Evolutionary conservation across 2,113 vertebrate genomes (phyloP).

Genomic region (Strix uralensis): DNA sequence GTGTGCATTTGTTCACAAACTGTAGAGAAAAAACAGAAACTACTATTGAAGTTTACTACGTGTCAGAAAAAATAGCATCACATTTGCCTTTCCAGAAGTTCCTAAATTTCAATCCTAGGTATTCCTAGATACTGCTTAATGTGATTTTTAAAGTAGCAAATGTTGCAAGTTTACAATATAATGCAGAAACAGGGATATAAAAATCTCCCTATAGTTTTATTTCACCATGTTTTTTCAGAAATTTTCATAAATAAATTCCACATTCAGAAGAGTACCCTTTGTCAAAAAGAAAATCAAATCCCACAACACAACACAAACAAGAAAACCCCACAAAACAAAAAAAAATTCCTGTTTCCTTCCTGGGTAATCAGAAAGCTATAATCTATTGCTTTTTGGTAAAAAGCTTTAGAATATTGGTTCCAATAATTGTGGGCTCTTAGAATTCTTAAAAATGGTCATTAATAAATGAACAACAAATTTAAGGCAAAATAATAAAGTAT

Average conservation of each 20-base stretch:
- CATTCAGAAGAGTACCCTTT: neutral
- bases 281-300: neutral
- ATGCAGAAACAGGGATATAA: neutral
- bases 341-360: neutral
- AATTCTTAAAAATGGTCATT: neutral
- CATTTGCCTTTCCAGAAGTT: neutral
- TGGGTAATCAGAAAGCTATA: neutral
- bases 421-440: neutral
- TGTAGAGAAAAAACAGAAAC: neutral
- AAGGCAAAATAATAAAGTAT: neutral
- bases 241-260: neutral
- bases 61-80: neutral
- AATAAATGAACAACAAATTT: neutral
- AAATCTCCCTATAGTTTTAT: neutral
- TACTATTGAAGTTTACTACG: neutral
- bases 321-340: neutral
- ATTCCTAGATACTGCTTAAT: neutral
- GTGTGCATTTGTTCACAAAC: neutral
- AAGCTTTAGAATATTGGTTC: neutral
- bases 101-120: neutral
- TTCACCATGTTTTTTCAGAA: neutral
- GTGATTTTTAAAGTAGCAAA: neutral
- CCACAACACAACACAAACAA: neutral
- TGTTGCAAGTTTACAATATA: neutral
- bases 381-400: neutral